phyloP scores from a whole-genome alignment of 2,888 invertebrate species.

The Allygus modestus region DNA sequence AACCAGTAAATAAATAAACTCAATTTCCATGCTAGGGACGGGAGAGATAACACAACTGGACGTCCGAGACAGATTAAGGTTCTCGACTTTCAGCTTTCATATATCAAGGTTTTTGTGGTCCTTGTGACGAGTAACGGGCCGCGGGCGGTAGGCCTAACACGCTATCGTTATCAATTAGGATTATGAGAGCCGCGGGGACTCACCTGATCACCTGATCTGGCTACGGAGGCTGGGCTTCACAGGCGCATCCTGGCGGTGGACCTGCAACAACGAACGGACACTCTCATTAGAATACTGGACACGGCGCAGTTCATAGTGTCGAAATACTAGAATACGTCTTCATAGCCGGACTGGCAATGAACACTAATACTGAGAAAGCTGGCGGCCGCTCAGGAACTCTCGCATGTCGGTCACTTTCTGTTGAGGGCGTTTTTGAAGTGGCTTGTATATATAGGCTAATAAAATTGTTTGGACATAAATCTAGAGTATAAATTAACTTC shows the following conservation, averaged over 20 bases:
- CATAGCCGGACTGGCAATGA: not conserved
- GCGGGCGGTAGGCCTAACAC: not conserved
- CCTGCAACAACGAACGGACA: constrained; percentile 12
- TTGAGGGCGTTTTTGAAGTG: too few species aligned
- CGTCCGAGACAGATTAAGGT: not conserved
- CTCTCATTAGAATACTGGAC: constrained; percentile 9
- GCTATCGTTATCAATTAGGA: constrained; percentile 28
- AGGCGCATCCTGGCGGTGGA: not conserved
- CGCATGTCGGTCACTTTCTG: too few species aligned
- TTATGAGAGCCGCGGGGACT: not conserved
- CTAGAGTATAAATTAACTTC: too few species aligned
- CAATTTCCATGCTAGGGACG: constrained; percentile 1
- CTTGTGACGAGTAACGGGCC: not conserved
- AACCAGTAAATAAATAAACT: constrained; percentile 3
- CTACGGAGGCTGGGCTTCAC: not conserved
- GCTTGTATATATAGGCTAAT: too few species aligned
- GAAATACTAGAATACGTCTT: not conserved
- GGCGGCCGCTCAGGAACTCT: too few species aligned
- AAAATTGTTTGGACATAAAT: too few species aligned
- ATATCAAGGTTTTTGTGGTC: constrained; percentile 20
- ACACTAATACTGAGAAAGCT: not conserved
- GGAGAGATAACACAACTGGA: not conserved
- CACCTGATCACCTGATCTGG: not conserved
- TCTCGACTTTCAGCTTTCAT: constrained; percentile 35
- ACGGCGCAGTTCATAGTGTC: not conserved